A percentile compares a stretch with the other conserved stretches of the same genome.
Conservation (phyloP, 2,113 vertebrate species). For the Spizaetus ornatus region DNA sequence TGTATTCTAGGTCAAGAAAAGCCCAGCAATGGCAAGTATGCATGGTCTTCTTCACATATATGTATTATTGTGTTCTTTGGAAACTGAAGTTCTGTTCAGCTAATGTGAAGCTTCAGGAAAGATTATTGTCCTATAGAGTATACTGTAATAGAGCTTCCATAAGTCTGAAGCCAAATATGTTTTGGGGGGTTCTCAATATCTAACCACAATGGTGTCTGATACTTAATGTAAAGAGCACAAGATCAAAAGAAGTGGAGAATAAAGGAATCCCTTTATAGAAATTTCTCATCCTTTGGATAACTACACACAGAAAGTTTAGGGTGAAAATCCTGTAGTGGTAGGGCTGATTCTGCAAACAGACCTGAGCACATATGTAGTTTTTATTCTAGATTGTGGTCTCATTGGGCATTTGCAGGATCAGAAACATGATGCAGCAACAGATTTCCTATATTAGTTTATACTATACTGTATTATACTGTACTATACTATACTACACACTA, state of each 20-base stretch:
- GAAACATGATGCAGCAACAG: background rate
- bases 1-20: background rate
- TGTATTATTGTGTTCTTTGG: background rate
- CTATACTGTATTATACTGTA: background rate
- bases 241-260: background rate
- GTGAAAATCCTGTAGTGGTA: background rate
- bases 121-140: background rate
- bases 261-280: background rate
- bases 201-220: background rate
- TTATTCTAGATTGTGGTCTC: background rate
- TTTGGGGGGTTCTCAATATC: background rate
- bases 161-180: background rate
- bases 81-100: background rate
- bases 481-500: background rate
- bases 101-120: background rate
- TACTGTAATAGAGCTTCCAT: background rate
- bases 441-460: background rate
- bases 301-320: background rate
- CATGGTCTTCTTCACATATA: background rate
- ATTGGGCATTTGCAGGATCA: background rate
- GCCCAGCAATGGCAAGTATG: background rate
- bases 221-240: background rate
- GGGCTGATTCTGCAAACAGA: background rate
- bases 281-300: background rate
- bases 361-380: rapidly evolving